These are phyloP conservation scores for Vannuccia rotundouncinata DNA, from an alignment of 2,888 invertebrate species.

Conservation along the genomic window DNA sequence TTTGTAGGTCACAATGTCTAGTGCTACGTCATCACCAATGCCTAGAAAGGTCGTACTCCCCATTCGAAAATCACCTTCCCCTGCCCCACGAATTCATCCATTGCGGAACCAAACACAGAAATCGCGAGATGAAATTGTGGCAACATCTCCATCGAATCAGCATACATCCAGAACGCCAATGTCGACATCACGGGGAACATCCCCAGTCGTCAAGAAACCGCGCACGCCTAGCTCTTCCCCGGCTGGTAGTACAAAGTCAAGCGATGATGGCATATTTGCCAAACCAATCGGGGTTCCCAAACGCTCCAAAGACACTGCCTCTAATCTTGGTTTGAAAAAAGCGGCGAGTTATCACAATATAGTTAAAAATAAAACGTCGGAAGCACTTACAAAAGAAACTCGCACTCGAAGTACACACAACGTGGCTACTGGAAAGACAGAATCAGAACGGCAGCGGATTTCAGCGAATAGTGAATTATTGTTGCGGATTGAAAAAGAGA, in stretches of 20 bases:
- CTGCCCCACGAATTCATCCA: background rate
- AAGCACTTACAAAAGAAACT: conserved; percentile 14
- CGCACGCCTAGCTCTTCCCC: background rate
- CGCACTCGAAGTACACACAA: conserved; percentile 20
- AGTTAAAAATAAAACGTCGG: background rate
- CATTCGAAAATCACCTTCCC: background rate
- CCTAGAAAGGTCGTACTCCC: background rate
- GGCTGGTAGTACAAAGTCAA: background rate
- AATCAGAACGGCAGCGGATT: background rate
- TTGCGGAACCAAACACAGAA: background rate
- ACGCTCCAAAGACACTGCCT: background rate
- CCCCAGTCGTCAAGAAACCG: background rate
- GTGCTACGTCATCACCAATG: background rate
- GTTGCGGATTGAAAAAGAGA: conserved; percentile 34
- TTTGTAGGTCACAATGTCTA: background rate
- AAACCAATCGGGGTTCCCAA: background rate
- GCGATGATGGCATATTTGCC: background rate
- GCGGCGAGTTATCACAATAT: conserved; percentile 32
- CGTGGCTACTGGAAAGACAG: background rate
- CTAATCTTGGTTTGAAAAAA: conserved; percentile 31
- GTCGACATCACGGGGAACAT: background rate
- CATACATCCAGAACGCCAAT: background rate
- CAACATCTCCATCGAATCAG: background rate
- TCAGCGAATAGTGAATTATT: conserved; percentile 34
- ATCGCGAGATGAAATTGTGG: background rate